Evolutionary conservation across 2,888 invertebrate genomes (phyloP), one percentile per base, ranked within the genome.

Genomic region (Heliconius cydno): DNA sequence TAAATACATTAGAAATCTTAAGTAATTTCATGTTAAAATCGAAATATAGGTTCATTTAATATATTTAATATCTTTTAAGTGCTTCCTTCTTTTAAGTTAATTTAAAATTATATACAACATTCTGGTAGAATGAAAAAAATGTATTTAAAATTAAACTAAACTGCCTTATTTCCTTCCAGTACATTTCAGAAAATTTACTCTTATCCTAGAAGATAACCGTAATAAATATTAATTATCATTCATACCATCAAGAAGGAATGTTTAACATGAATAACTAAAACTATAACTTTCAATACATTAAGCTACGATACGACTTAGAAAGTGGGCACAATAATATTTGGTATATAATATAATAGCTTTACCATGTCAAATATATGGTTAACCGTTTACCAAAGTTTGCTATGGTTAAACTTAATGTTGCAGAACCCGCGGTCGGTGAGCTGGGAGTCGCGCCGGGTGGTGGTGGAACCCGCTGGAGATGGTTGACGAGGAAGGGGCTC

Each of bases 391-490:
- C 97, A 97, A 85, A 97, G 94, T 85, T 96, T 97, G 86, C 97
- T 97, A 91, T 97, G 97, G 90, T 97, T 97, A 91, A 97, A 97
- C 88, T 97, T 97, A 68, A 97, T 95, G 92, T 97, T 97, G 85
- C 97, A 96, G 90, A 96, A 97, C 68, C 97, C 97, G 86, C 96
- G 96, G 74, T 96, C 96, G 30, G 97, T 97, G 80, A 95, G 91
- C 74, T 96, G 96, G 13, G 95, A 89, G 82, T 83, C 90, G 57
- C 90, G 90, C 52, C 90, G 90, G 4, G 87, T 84, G 2, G 79
- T 46, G 0, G 85, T 80, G 1, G 86, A 86, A 25, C 86, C 87
- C 22, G 86, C 87, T 12, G 89, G 86, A 3, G 86, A 84, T 10
- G 82, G 80, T 5, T 80, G 84, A 77, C 75, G 77, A 41, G 52